phyloP scores from a whole-genome alignment of 2,888 invertebrate species.

The Keiferia lycopersicella region DNA sequence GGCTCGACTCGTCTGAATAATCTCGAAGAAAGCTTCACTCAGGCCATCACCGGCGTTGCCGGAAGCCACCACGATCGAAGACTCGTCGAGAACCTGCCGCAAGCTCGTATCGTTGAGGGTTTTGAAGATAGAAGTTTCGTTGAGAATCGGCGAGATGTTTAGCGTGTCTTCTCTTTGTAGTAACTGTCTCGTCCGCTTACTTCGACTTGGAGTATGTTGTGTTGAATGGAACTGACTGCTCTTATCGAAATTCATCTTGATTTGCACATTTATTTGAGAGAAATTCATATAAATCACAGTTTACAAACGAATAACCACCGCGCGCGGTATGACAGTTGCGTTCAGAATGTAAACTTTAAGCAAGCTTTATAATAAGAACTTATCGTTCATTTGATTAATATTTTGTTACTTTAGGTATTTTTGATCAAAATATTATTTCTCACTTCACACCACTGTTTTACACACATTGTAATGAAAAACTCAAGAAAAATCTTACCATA shows the following conservation, averaged over 20 bases:
- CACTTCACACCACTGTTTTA: no score
- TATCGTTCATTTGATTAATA: no score
- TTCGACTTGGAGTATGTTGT: constrained; percentile 64
- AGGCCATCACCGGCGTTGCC: constrained; percentile 62
- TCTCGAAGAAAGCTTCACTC: constrained; percentile 72
- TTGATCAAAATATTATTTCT: no score
- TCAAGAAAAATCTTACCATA: no score
- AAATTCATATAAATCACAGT: constrained; percentile 15
- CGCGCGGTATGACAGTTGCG: constrained; percentile 14
- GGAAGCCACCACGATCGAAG: constrained; percentile 58
- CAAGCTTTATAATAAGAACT: no score
- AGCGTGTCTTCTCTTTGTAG: constrained; percentile 68
- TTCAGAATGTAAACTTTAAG: neutral
- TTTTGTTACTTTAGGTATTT: no score
- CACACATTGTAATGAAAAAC: no score
- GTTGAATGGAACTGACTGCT: constrained; percentile 60
- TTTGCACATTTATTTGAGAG: constrained; percentile 27
- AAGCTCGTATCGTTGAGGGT: constrained; percentile 72
- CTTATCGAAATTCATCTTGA: constrained; percentile 58
- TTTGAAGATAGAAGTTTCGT: constrained; percentile 74
- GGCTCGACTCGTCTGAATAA: constrained; percentile 67
- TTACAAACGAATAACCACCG: constrained; percentile 21
- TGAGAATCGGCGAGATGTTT: constrained; percentile 71
- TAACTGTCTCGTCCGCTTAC: constrained; percentile 59
- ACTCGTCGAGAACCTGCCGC: constrained; percentile 70